Percentiles rank a stretch among this genome's conserved stretches.
phyloP scores from a whole-genome alignment of 2,888 invertebrate genomes.

The Pseudococcus longispinus region DNA sequence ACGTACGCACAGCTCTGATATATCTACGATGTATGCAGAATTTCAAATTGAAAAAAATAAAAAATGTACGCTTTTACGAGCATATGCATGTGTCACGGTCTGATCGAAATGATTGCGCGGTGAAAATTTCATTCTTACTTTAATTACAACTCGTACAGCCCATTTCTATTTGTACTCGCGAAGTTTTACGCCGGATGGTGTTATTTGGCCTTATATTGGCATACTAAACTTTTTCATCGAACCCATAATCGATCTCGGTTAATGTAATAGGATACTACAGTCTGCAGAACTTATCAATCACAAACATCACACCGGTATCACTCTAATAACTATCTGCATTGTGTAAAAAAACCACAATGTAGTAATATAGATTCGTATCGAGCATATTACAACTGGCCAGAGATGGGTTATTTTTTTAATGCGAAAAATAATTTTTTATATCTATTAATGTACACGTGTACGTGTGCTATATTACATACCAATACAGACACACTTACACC shows the following conservation, averaged over 20 bases:
- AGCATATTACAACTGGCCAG: neutral
- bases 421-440: neutral
- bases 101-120: neutral
- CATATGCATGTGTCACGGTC: neutral
- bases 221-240: neutral
- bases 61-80: neutral
- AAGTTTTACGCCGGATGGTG: neutral
- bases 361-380: neutral
- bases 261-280: neutral
- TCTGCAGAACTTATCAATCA: neutral
- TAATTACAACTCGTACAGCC: neutral
- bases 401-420: neutral
- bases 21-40: neutral
- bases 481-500: neutral
- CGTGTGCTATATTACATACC: neutral
- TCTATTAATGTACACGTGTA: too few species aligned
- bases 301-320: neutral
- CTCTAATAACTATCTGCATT: neutral
- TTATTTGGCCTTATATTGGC: neutral
- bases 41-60: conserved; percentile 26
- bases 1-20: neutral
- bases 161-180: neutral
- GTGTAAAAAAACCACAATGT: neutral
- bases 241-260: neutral
- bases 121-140: neutral